A percentile compares a stretch with the other conserved stretches of the same genome.
Conservation (phyloP, 2,797 vertebrate genomes). For the Sarcoramphus papa region DNA sequence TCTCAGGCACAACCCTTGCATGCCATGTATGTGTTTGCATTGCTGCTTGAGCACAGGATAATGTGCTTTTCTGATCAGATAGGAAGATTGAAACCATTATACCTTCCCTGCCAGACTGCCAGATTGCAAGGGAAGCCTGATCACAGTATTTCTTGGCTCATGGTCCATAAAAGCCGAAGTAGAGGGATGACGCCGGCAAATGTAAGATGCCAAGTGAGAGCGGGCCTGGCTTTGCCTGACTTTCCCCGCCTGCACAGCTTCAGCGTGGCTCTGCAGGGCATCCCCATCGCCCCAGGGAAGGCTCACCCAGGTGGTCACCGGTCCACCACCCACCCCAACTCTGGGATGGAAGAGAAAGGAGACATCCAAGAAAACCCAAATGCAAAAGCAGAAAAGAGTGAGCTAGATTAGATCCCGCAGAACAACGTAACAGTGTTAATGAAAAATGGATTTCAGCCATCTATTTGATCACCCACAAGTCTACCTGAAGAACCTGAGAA, state of each 20-base stretch:
- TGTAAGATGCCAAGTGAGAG: background rate
- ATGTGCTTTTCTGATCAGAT: background rate
- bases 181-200: background rate
- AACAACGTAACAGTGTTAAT: background rate
- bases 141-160: background rate
- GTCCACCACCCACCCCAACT: background rate
- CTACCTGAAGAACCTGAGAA: background rate
- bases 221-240: background rate
- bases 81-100: background rate
- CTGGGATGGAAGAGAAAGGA: background rate
- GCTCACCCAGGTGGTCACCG: fast-evolving
- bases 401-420: background rate
- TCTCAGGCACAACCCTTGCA: background rate
- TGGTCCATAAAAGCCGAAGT: background rate
- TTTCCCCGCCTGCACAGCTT: background rate
- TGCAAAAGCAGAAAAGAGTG: background rate
- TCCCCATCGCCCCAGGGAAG: background rate
- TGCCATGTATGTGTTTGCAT: background rate
- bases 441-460: background rate
- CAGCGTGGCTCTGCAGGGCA: background rate
- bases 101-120: background rate
- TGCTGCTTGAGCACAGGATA: background rate
- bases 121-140: background rate
- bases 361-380: background rate
- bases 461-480: background rate